phyloP scores from a whole-genome alignment of 2,797 vertebrate genomes.

The Lagodon rhomboides region DNA sequence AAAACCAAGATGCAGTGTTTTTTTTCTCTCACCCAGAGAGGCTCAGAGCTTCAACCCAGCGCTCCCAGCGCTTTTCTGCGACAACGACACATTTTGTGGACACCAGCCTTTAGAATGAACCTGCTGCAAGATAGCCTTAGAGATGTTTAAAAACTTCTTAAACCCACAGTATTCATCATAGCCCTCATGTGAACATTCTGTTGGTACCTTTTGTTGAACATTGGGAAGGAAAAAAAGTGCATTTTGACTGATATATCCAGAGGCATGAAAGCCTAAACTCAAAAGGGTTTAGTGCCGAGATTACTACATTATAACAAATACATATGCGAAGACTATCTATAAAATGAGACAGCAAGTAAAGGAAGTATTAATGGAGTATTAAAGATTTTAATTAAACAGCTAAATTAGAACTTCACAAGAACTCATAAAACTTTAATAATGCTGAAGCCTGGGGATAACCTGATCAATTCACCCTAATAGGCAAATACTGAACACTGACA shows the following conservation, averaged over 20 bases:
- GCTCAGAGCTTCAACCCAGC: no score
- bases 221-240: not conserved
- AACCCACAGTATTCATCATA: conserved; percentile 3
- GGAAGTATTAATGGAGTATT: not conserved
- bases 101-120: not conserved
- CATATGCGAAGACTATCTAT: not conserved
- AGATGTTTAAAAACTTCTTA: not conserved
- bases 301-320: not conserved
- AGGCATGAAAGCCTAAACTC: conserved; percentile 7
- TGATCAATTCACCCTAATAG: conserved; percentile 7
- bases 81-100: no score
- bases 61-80: no score
- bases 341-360: not conserved
- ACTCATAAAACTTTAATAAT: conserved; percentile 12
- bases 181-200: conserved; percentile 13
- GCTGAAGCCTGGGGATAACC: not conserved
- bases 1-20: no score
- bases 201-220: conserved; percentile 2
- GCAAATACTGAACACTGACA: conserved; percentile 1
- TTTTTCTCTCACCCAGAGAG: no score
- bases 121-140: not conserved
- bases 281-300: conserved; percentile 7
- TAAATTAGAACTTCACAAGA: not conserved
- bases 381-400: conserved; percentile 1
- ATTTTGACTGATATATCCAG: conserved; percentile 17